Evolutionary conservation across 2,888 invertebrate species (phyloP), one percentile per base, ranked within the genome.

Genomic region (Trachelus tabidus): DNA sequence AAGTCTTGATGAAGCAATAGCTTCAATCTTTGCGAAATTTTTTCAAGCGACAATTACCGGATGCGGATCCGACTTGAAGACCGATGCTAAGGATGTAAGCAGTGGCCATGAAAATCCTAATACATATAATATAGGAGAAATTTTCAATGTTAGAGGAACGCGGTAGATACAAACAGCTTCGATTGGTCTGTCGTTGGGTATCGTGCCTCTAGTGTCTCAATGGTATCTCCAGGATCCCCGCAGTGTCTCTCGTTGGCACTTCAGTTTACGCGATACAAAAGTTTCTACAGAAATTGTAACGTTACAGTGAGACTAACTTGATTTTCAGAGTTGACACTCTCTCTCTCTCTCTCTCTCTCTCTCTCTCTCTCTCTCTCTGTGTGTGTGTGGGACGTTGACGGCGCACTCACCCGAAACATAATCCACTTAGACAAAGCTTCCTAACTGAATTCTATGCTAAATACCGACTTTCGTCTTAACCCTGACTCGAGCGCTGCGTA

Each of bases 361-460:
- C 30, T n/a, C 69, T 69, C 69, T 69, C 6, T 30, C 11, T 69
- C 0, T 34, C 6, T 9, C 9, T 34, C 6, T 6, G 34, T 6
- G 34, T 1, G 34, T 9, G 34, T 4, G 15, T 23, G 40, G 9
- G 15, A 40, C 40, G 40, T 40, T 23, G 40, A 40, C 71, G 31
- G 30, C 34, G 31, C 83, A 78, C 77, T 80, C 82, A 82, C 80
- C 83, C 82, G 84, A 87, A 87, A 85, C 86, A 86, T 87, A 87
- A 88, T 82, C 75, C 81, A 84, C 85, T 87, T 88, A 86, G 86
- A 84, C 83, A 83, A 86, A 87, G 87, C 85, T 85, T 82, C 84
- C 78, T 87, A 88, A 89, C 86, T 87, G 83, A 84, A 89, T 89
- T 87, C 82, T 84, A 82, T 82, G 86, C 85, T 88, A 85, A 88